phyloP scores from a whole-genome alignment of 2,797 vertebrate species.

The Chrysolophus pictus region DNA sequence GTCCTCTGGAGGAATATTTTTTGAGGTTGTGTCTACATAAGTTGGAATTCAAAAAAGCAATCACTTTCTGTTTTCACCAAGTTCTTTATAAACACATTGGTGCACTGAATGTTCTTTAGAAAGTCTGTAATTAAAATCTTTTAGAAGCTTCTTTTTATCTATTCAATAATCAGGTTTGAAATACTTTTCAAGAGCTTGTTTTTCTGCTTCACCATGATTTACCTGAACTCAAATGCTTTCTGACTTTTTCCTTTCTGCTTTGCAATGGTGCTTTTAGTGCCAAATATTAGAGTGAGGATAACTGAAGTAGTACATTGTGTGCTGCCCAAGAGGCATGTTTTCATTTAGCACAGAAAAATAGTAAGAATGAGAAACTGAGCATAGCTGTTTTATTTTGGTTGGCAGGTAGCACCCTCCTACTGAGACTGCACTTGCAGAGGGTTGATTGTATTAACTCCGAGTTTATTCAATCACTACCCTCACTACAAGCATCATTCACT shows the following conservation, averaged over 20 bases:
- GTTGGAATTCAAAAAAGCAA: not conserved
- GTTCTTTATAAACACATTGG: not conserved
- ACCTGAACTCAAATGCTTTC: not conserved
- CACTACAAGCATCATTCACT: not conserved
- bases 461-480: not conserved
- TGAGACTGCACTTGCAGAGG: not conserved
- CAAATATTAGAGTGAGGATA: not conserved
- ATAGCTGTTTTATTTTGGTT: not conserved
- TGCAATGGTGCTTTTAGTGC: not conserved
- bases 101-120: not conserved
- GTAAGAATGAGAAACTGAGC: not conserved
- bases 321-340: not conserved
- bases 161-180: not conserved
- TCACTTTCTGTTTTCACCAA: not conserved
- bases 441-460: not conserved
- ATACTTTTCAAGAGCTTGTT: not conserved
- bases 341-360: not conserved
- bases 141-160: not conserved
- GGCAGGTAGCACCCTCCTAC: not conserved
- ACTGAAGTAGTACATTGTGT: not conserved
- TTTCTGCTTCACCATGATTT: not conserved
- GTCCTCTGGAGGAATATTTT: not conserved
- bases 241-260: not conserved
- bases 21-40: not conserved
- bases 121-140: slow-evolving; percentile 8